Evolutionary conservation across 2,797 vertebrate species (phyloP), one percentile per base, ranked within the genome.

Genomic region (Heliangelus exortis): DNA sequence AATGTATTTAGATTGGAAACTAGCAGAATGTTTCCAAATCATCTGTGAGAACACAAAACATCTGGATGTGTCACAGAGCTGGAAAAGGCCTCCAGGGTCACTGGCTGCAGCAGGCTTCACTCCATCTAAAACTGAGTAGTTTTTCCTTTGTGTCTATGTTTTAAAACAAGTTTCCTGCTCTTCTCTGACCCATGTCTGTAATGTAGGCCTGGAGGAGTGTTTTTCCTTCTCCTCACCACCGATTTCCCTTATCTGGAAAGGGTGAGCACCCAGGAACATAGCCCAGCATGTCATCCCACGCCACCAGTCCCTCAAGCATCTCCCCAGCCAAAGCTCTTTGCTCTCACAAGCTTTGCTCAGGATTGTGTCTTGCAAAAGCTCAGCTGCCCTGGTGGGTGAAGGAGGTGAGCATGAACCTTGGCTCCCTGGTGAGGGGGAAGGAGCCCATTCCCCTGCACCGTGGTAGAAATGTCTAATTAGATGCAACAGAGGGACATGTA

Each of bases 341-440:
- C 51, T 67, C 29, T 22, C 62, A 51, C 50, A 51, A 5, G 1
- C 25, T 63, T 31, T 1, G 1, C 71, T 53, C 5, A 2, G 45
- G 31, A 2, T 4, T 28, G 26, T 12, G n/a, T 10, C 88, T 72
- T 55, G 36, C 63, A 29, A 41, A 63, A 85, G 48, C 78, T 55
- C 67, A 67, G 53, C 63, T 79, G 67, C 87, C 72, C 47, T 20
- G 25, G 45, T 2, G 0, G 36, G 61, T 19, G 62, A 66, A 62
- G 59, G 59, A 76, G 23, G n/a, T 12, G 69, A 90, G 53, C 1
- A 1, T 6, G 41, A 36, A 73, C 34, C 67, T 73, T 18, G 4
- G 62, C 48, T 62, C 39, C 51, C 43, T 0, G 0, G 18, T 0
- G 0, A 75, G 59, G 62, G 23, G 47, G 26, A 84, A 84, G 9